A percentile compares a stretch with the other conserved stretches of the same genome.
Conservation (phyloP, 1,140 invertebrate genomes). For the Zelostemma sp. region DNA sequence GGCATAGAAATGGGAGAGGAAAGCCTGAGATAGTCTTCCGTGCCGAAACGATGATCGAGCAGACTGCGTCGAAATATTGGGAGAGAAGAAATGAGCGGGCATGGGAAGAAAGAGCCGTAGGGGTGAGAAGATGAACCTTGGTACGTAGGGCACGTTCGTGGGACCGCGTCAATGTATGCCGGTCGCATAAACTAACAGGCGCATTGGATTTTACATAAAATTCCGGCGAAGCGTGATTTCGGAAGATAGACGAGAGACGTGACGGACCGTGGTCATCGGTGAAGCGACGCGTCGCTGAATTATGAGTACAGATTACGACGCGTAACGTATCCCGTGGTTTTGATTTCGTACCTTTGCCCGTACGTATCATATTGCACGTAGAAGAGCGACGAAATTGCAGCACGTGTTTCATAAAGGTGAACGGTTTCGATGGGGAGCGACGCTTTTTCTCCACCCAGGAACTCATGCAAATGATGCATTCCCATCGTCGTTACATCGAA, state of each 20-base stretch:
- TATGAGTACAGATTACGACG: conserved; percentile 53
- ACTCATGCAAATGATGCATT: neutral
- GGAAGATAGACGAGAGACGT: conserved; percentile 66
- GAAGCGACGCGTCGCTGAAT: conserved; percentile 46
- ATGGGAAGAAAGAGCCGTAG: conserved; percentile 54
- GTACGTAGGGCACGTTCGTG: conserved; percentile 68
- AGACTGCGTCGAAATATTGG: conserved; percentile 38
- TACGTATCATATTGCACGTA: conserved; percentile 9
- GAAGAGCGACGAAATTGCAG: conserved; percentile 39
- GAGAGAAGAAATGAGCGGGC: conserved; percentile 40
- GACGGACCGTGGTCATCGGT: conserved; percentile 62
- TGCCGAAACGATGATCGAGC: conserved; percentile 45
- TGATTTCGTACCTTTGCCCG: conserved; percentile 41
- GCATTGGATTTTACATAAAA: conserved; percentile 71
- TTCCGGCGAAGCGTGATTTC: conserved; percentile 64
- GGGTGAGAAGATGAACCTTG: conserved; percentile 55
- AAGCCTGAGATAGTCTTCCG: conserved; percentile 31
- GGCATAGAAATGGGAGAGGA: conserved; percentile 9
- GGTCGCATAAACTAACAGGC: conserved; percentile 70
- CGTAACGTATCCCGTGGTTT: conserved; percentile 39
- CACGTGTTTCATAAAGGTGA: conserved; percentile 49
- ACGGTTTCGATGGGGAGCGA: conserved; percentile 11
- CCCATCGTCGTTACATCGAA: too few species aligned
- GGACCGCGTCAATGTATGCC: conserved; percentile 68
- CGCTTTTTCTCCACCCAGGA: neutral